These are phyloP conservation scores for Adoxophyes honmai DNA, from an alignment of 1,140 invertebrate species.

Conservation along the genomic window DNA sequence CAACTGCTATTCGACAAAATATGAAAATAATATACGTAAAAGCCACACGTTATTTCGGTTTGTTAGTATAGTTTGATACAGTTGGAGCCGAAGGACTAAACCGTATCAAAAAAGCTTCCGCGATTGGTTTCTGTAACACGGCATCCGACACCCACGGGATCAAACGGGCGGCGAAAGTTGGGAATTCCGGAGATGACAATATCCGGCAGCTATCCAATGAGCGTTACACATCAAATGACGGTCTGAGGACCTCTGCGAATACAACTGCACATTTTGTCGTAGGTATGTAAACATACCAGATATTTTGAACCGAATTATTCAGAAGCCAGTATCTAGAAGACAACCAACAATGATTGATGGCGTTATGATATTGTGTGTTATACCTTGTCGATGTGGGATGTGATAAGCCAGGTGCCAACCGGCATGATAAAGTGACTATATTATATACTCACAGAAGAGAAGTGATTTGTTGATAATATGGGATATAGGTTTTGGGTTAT, in stretches of 20 bases:
- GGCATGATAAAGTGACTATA: not conserved
- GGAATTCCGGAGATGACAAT: conserved; percentile 10
- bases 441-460: not conserved
- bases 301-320: not conserved
- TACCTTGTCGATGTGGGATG: not conserved
- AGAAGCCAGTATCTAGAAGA: not conserved
- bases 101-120: too few relatives aligned
- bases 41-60: too few relatives aligned
- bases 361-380: conserved; percentile 3
- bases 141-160: too few relatives aligned
- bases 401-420: not conserved
- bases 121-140: too few relatives aligned
- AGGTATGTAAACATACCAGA: too few relatives aligned
- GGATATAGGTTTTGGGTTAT: conserved; percentile 4
- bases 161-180: not conserved
- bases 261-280: too few relatives aligned
- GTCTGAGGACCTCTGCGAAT: too few relatives aligned
- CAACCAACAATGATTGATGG: not conserved
- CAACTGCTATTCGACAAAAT: too few relatives aligned
- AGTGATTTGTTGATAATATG: not conserved
- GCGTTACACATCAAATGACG: not conserved
- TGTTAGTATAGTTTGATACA: too few relatives aligned
- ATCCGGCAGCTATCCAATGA: not conserved
- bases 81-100: too few relatives aligned
- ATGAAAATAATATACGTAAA: too few relatives aligned